Evolutionary conservation across 2,888 invertebrate species (phyloP), one percentile per base, ranked within the genome.

Genomic region (Acanthoscelides obtectus): DNA sequence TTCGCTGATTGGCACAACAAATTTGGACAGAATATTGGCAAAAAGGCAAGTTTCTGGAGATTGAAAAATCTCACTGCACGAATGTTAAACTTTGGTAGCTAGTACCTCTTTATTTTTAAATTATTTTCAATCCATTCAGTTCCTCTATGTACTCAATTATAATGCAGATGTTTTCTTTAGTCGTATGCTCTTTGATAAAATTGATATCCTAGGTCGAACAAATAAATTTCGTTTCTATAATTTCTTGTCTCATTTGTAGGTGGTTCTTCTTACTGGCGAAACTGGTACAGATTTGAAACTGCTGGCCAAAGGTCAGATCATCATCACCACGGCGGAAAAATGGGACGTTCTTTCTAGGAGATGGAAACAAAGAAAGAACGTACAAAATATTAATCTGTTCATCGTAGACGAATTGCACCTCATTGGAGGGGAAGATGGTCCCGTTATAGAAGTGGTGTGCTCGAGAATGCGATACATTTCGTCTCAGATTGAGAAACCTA

Each of bases 341-440:
- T 99, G 99, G 99, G 99, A 99, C 84, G 96, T 99, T 2, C 87
- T 99, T 1, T 99, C 99, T 0, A 89, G 99, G 71, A 89, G 99
- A 75, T 99, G 99, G 99, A 99, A 99, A 81, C 99, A 99, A 81
- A 90, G 99, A 45, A 99, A 99, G 86, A 97, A 98, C 83, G 98
- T 99, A 0, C 99, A 99, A 82, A 98, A 96, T 81, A 93, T 99
- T 6, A 95, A 97, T 74, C 88, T 99, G 20, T 97, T 99, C 84
- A 96, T 99, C 74, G 96, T 97, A 20, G 99, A 99, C 83, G 99
- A 99, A 79, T 87, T 99, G 22, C 98, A 99, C 81, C 86, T 96
- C 73, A 89, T 96, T 70, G 96, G 96, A 0, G 95, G 95, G 0
- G 94, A 94, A 79, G 95, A 96, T 78, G 96, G 96, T 0, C 98